Percentiles rank a stretch among this genome's conserved stretches.
These are phyloP conservation scores for Struthio camelus DNA, from an alignment of 2,113 vertebrate species.

Conservation along the genomic window DNA sequence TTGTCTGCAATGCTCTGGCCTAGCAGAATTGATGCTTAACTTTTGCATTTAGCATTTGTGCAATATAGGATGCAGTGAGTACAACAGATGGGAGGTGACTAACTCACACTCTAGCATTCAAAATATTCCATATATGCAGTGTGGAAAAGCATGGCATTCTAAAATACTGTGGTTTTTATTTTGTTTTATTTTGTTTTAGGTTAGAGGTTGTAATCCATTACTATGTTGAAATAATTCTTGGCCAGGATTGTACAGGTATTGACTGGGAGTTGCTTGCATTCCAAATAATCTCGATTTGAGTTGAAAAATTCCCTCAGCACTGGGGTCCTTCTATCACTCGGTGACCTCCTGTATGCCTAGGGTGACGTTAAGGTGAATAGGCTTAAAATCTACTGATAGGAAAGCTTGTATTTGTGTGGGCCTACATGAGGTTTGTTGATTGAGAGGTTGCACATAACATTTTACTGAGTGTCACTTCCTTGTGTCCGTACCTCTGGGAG, in stretches of 20 bases:
- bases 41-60: too few species aligned
- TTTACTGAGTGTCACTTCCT: background rate
- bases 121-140: fast-evolving
- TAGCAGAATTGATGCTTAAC: background rate
- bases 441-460: fast-evolving
- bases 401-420: background rate
- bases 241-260: fast-evolving
- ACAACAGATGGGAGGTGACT: background rate
- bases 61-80: background rate
- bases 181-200: background rate
- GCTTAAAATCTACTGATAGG: fast-evolving
- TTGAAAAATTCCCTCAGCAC: fast-evolving
- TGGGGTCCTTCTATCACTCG: background rate
- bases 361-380: fast-evolving
- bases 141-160: background rate
- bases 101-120: fast-evolving
- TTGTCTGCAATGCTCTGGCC: background rate
- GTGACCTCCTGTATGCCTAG: background rate
- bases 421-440: background rate
- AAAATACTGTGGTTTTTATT: background rate
- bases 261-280: background rate
- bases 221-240: background rate
- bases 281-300: background rate
- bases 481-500: fast-evolving
- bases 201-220: fast-evolving